Base-by-base conservation (phyloP, 1,140 invertebrate species). In the Diorhabda carinulata region DNA sequence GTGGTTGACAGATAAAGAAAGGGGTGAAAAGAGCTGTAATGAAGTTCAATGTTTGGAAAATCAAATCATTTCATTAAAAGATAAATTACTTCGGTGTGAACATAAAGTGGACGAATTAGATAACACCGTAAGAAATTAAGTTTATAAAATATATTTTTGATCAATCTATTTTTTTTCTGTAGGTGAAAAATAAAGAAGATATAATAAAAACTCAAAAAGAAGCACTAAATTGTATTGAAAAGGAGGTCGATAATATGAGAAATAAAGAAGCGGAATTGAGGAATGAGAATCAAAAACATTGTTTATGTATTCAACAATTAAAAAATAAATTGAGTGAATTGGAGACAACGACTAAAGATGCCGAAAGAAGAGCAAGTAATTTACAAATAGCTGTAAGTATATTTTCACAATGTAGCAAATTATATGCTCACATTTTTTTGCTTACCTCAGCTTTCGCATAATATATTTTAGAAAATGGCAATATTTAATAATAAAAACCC, bases 321-420 rank as follows among this genome's bases (percentile, higher is more conserved):
- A 75, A 72, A 59, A 67, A 73, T 47, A 74, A 71, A 69, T 69
- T 78, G 56, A 66, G 65, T 41, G 72, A 76, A 45, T 43, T 78
- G 43, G 77, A 78, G 57, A 52, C 61, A 8, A 67, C 68, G 41
- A 71, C 78, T 63, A 69, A 70, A 8, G 72, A 75, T 67, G 71
- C 75, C 25, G 71, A 79, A 64, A 72, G 75, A 62, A 64, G 75
- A 41, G 73, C 74, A 4, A 61, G 69, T 5, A 80, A 79, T 74
- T 62, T 80, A 41, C 76, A 79, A 72, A 76, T 68, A 61, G 78
- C 78, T 9, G 77, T 79, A 73, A 79, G 72, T 52, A 52, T 6
- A 52, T 52, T 56, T 56, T n/a, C 6, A n/a, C 52, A 56, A 56
- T 56, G 2, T 56, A 1, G 52, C 52, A 56, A 7, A 56, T 7